Conservation (phyloP, 2,888 invertebrate species). For the Drosophila prostipennis region DNA sequence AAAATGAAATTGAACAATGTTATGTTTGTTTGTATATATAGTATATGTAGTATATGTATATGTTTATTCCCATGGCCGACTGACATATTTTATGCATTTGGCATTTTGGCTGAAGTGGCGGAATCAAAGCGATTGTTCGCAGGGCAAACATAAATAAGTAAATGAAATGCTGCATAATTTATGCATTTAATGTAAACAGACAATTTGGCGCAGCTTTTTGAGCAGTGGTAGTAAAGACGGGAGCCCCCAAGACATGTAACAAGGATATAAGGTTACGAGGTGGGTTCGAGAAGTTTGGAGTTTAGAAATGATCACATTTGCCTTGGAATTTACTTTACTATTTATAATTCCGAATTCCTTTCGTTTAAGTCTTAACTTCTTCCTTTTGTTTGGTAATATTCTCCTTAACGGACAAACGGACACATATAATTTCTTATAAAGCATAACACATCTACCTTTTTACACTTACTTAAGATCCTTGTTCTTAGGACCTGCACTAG, state of each 20-base stretch:
- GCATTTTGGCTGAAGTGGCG: constrained; percentile 57
- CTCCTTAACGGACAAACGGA: background rate
- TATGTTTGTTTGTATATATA: constrained; percentile 1
- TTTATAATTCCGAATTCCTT: too few relatives aligned
- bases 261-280: constrained; percentile 6
- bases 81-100: constrained; percentile 74
- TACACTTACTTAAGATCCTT: too few relatives aligned
- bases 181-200: constrained; percentile 76
- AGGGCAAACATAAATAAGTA: constrained; percentile 41
- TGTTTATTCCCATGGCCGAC: constrained; percentile 31
- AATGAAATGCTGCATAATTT: constrained; percentile 74
- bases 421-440: too few relatives aligned
- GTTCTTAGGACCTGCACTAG: too few relatives aligned
- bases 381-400: background rate
- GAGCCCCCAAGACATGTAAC: constrained; percentile 16
- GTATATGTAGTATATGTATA: constrained; percentile 2
- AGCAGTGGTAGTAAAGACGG: background rate
- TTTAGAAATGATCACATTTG: too few relatives aligned
- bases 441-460: too few relatives aligned
- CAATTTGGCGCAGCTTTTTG: constrained; percentile 63
- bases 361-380: background rate
- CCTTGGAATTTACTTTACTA: background rate
- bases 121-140: constrained; percentile 69
- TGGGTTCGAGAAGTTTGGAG: background rate
- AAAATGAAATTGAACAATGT: constrained; percentile 46